These are phyloP conservation scores for Tetraneura akinire DNA, from an alignment of 1,140 invertebrate species.

Conservation along the genomic window DNA sequence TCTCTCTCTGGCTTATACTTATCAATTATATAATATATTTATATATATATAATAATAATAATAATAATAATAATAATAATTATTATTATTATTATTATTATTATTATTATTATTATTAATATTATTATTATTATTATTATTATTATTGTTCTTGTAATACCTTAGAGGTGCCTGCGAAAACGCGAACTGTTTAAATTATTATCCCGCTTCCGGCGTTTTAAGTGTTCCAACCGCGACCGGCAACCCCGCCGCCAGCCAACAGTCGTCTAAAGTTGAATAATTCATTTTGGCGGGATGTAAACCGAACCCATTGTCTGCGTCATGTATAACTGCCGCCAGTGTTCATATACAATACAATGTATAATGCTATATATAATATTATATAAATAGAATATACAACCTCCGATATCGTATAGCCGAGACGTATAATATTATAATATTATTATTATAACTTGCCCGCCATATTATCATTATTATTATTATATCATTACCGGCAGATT, in stretches of 20 bases:
- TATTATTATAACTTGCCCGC: background rate
- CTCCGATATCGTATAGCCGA: too few relatives aligned
- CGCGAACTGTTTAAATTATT: constrained; percentile 50
- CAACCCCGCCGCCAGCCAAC: background rate
- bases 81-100: too few relatives aligned
- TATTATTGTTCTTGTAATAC: constrained; percentile 40
- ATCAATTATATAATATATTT: too few relatives aligned
- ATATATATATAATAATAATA: background rate
- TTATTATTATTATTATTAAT: constrained; percentile 17
- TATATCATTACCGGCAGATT: background rate
- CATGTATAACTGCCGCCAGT: too few relatives aligned
- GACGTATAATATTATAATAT: constrained; percentile 18
- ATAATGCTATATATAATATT: too few relatives aligned
- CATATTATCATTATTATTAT: constrained; percentile 43
- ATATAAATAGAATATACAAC: background rate
- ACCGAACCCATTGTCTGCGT: constrained; percentile 43
- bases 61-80: too few relatives aligned
- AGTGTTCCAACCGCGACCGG: constrained; percentile 15
- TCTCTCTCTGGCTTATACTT: too few relatives aligned
- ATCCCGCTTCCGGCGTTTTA: constrained; percentile 51
- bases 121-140: constrained; percentile 21
- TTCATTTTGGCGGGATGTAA: constrained; percentile 44
- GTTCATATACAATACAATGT: background rate
- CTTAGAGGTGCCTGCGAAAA: constrained; percentile 26
- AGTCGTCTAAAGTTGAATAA: constrained; percentile 44